Evolutionary conservation across 2,113 vertebrate genomes (phyloP), one percentile per base, ranked within the genome.

Genomic region (Chionodraco myersi): DNA sequence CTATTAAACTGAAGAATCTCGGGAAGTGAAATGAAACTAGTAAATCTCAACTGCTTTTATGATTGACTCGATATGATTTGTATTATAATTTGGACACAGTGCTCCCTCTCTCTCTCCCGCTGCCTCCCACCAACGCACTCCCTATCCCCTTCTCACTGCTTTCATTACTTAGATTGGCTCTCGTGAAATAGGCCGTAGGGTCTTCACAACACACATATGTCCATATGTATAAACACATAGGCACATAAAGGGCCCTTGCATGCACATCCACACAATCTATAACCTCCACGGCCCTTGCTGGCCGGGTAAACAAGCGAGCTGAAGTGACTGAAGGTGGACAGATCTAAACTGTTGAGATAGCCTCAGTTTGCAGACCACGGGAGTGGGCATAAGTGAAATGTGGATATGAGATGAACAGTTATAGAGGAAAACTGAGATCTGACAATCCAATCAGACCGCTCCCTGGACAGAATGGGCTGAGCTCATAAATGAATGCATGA

Each of bases 11-110:
- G 86, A 89, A 94, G 93, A 93, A 93, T 91, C 91, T 91, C 86
- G 73, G 93, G 91, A 93, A 92, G 92, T 93, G 92, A 94, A 94
- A 94, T 94, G 93, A 94, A 94, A 94, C 92, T 86, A 93, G 91
- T 94, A 94, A 94, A 94, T 94, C 93, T 91, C 65, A 67, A 83
- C 92, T 82, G 89, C 87, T 93, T 94, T 94, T 93, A 94, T 94
- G 92, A 94, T 94, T 94, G 93, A 94, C 93, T 91, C 93, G 91
- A 94, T 93, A 93, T 92, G 93, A 94, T 94, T 94, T 94, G 91
- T 94, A 94, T 94, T 94, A 94, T 93, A 94, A 94, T 94, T 92
- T 94, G 90, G 88, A 91, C 83, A 86, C 85, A 77, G 77, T 69
- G 89, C 88, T 89, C 85, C 74, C 72, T 90, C 86, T 68, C 72